Conservation (phyloP, 2,113 vertebrate species). For the Gnathonemus longibarbis region DNA sequence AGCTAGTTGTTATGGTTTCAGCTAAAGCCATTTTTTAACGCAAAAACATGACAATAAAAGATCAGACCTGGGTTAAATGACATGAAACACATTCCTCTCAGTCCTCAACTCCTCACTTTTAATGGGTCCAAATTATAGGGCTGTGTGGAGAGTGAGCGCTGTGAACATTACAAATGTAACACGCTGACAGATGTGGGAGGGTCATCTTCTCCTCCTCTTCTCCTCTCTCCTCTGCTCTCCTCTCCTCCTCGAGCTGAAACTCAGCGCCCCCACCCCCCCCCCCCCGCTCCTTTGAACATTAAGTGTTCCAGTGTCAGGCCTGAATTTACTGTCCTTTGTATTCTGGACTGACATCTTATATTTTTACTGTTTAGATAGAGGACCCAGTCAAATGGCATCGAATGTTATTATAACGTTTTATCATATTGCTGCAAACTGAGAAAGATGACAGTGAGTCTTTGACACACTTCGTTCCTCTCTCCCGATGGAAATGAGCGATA, state of each 20-base stretch:
- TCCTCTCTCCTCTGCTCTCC: constrained; percentile 39
- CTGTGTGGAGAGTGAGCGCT: constrained; percentile 68
- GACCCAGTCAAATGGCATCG: constrained; percentile 5
- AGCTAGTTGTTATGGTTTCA: constrained; percentile 91
- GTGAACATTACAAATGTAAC: constrained; percentile 72
- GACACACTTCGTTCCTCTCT: background rate
- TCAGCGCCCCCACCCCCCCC: constrained; percentile 52
- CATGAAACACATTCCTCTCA: constrained; percentile 48
- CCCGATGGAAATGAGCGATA: background rate
- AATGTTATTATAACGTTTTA: background rate
- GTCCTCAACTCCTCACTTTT: constrained; percentile 60
- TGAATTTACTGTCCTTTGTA: constrained; percentile 51
- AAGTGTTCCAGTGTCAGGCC: constrained; percentile 16
- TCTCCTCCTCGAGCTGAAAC: constrained; percentile 53
- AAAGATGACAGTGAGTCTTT: background rate
- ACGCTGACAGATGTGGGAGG: constrained; percentile 66
- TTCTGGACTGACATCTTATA: constrained; percentile 50
- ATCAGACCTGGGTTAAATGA: constrained; percentile 60
- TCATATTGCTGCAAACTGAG: background rate
- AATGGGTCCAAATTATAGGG: constrained; percentile 79
- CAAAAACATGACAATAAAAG: constrained; percentile 68
- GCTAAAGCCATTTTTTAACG: constrained; percentile 71
- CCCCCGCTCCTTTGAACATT: constrained; percentile 45
- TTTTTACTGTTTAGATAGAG: constrained; percentile 37
- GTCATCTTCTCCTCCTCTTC: constrained; percentile 62